Evolutionary conservation across 2,888 invertebrate species (phyloP).

Genomic region (Athetis lepigone): DNA sequence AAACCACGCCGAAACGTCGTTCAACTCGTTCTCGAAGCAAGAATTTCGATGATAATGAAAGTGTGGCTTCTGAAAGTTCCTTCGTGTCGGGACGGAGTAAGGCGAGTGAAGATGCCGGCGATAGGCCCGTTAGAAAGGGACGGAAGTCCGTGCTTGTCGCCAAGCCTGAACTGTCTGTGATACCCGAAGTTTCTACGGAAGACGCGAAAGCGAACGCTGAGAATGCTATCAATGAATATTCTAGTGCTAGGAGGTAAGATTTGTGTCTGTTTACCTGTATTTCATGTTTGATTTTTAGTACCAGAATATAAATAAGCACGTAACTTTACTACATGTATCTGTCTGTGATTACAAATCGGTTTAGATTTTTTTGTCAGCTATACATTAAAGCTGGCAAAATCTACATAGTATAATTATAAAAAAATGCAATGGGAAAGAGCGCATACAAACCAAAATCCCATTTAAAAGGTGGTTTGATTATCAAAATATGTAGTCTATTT

Average conservation of each 20-base stretch:
- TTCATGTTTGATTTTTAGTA: too few species aligned
- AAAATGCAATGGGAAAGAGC: too few species aligned
- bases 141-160: constrained; percentile 76
- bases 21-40: constrained; percentile 71
- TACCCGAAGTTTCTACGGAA: constrained; percentile 82
- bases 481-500: too few species aligned
- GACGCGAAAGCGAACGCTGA: constrained; percentile 67
- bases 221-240: constrained; percentile 75
- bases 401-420: too few species aligned
- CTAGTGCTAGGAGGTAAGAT: constrained; percentile 79
- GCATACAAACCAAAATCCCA: too few species aligned
- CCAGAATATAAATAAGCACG: too few species aligned
- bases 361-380: too few species aligned
- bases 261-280: constrained; percentile 1
- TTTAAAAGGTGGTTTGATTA: too few species aligned
- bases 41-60: constrained; percentile 80
- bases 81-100: constrained; percentile 73
- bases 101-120: constrained; percentile 71
- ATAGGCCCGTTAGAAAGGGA: constrained; percentile 74
- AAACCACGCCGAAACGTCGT: constrained; percentile 78
- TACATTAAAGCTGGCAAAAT: too few species aligned
- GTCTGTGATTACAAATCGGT: too few species aligned
- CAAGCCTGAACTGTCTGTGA: constrained; percentile 85
- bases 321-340: too few species aligned
- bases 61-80: constrained; percentile 79